Conservation (phyloP, 1,140 invertebrate genomes). For the Drosophila bocki region DNA sequence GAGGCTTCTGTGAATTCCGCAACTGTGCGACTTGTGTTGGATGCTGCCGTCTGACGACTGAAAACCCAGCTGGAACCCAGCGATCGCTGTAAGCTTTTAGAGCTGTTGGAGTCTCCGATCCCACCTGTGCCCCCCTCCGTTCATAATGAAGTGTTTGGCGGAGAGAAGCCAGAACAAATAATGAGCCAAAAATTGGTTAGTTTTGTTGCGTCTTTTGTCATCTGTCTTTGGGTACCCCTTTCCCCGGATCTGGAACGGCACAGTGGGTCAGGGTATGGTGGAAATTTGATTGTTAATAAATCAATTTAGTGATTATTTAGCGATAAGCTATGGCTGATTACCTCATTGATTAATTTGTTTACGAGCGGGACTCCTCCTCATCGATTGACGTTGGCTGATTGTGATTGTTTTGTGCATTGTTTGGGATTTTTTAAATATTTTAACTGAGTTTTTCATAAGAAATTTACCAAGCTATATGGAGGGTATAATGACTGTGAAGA, state of each 20-base stretch:
- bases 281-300: constrained; percentile 9
- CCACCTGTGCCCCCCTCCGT: constrained; percentile 23
- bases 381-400: neutral
- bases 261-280: constrained; percentile 21
- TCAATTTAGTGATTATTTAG: constrained; percentile 23
- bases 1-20: constrained; percentile 47
- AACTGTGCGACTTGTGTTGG: constrained; percentile 69
- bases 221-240: constrained; percentile 4
- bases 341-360: constrained; percentile 73
- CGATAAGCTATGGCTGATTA: constrained; percentile 49
- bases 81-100: constrained; percentile 73
- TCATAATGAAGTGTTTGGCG: constrained; percentile 66
- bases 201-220: constrained; percentile 59
- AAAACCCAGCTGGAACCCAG: constrained; percentile 30
- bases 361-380: constrained; percentile 3
- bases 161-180: constrained; percentile 65
- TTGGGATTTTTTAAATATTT: constrained; percentile 28
- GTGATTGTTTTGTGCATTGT: constrained; percentile 30
- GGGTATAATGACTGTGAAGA: neutral
- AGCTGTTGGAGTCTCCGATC: constrained; percentile 50
- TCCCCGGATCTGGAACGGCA: constrained; percentile 36
- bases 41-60: constrained; percentile 78
- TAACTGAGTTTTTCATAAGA: constrained; percentile 5
- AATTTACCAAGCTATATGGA: neutral
- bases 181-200: constrained; percentile 63